Evolutionary conservation across 2,113 vertebrate genomes (phyloP).

Genomic region (Phocoena sinus): DNA sequence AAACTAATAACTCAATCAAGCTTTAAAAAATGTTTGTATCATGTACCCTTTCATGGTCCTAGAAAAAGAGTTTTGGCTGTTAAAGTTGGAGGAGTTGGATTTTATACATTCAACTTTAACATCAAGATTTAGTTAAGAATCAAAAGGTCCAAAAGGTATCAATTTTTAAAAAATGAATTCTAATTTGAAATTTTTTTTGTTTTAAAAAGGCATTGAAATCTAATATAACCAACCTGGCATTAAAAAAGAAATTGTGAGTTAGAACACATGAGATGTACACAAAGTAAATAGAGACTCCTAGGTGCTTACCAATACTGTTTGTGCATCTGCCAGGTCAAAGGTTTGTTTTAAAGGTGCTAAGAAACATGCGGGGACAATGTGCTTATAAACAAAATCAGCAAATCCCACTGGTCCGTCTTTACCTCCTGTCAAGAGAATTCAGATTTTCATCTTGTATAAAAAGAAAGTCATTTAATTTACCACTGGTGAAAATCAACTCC

Average conservation of each 20-base stretch:
- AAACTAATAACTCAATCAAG: not conserved
- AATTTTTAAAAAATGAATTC: not conserved
- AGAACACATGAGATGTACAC: not conserved
- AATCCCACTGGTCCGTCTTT: conserved; percentile 97
- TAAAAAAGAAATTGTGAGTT: not conserved
- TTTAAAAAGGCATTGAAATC: not conserved
- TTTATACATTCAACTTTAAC: not conserved
- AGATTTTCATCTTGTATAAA: conserved; percentile 1
- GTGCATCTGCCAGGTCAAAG: conserved; percentile 96
- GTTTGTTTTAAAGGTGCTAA: conserved; percentile 96
- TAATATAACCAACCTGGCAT: not conserved
- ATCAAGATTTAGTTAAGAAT: not conserved
- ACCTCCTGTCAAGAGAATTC: conserved; percentile 84
- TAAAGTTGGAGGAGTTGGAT: not conserved
- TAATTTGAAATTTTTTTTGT: conserved; percentile 2
- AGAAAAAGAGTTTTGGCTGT: not conserved
- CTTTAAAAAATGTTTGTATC: not conserved
- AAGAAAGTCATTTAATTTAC: not conserved
- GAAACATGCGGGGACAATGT: conserved; percentile 97
- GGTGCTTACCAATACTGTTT: conserved; percentile 92
- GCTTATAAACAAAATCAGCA: conserved; percentile 97
- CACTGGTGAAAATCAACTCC: not conserved
- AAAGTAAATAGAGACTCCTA: not conserved
- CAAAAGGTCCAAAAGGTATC: not conserved
- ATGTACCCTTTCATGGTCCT: not conserved